phyloP scores from a whole-genome alignment of 2,888 invertebrate species.

The Plagodis pulveraria region DNA sequence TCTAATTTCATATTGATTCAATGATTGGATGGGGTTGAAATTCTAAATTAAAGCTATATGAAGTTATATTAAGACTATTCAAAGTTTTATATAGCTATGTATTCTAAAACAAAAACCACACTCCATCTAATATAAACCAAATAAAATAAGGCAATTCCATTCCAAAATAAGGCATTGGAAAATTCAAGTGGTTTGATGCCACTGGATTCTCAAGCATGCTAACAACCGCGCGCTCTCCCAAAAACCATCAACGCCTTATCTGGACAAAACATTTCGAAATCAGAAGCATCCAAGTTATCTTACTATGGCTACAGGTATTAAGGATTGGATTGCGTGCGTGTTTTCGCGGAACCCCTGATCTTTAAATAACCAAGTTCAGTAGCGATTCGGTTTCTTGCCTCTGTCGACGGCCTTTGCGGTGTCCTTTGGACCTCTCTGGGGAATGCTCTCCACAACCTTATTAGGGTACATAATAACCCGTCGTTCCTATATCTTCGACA shows the following conservation, averaged over 20 bases:
- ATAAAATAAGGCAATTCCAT: neutral
- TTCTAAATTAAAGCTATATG: no score
- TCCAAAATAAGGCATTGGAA: no score
- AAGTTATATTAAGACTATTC: no score
- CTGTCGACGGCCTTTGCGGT: constrained; percentile 71
- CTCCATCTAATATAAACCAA: no score
- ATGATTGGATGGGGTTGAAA: no score
- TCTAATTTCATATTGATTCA: no score
- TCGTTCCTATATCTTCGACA: constrained; percentile 59
- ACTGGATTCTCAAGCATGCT: constrained; percentile 2
- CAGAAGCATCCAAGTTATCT: constrained; percentile 60
- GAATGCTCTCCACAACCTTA: constrained; percentile 71
- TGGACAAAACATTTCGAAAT: constrained; percentile 54
- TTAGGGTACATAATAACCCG: constrained; percentile 75
- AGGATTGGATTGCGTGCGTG: constrained; percentile 65
- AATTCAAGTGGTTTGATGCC: constrained; percentile 7
- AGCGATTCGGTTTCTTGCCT: constrained; percentile 62
- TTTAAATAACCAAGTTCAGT: constrained; percentile 69
- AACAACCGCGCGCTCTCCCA: constrained; percentile 18
- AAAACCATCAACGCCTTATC: constrained; percentile 45
- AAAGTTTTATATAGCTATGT: no score
- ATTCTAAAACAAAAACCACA: no score
- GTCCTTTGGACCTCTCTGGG: constrained; percentile 71
- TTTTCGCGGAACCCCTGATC: constrained; percentile 69
- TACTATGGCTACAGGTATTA: constrained; percentile 52